Conservation (phyloP, 2,113 vertebrate genomes). For the Microtus pennsylvanicus region DNA sequence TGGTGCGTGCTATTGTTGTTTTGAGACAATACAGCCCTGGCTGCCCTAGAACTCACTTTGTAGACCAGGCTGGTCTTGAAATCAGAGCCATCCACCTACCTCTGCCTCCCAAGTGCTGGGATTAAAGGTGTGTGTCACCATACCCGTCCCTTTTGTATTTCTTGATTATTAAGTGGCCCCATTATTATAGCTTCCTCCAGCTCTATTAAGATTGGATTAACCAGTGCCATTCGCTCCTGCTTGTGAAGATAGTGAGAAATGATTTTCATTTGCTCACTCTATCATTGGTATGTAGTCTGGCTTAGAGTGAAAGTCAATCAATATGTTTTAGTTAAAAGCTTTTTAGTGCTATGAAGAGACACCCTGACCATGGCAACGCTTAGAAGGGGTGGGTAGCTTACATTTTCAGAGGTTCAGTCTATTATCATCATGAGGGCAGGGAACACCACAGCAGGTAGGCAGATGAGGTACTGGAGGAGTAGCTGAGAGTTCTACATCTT, state of each 20-base stretch:
- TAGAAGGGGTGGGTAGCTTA: neutral
- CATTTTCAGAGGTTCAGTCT: neutral
- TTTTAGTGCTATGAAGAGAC: neutral
- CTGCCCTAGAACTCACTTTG: neutral
- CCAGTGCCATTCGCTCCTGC: neutral
- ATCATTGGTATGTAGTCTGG: neutral
- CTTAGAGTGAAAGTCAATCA: conserved; percentile 43
- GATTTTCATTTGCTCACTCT: conserved; percentile 34
- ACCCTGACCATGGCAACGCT: neutral
- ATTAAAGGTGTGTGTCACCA: neutral
- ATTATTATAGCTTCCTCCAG: conserved; percentile 17
- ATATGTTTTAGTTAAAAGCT: neutral
- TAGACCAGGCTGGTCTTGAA: neutral
- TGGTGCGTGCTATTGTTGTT: neutral
- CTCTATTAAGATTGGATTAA: neutral
- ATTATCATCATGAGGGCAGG: neutral
- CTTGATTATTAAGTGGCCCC: neutral
- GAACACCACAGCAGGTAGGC: too few species aligned
- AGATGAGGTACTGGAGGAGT: neutral
- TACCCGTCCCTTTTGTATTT: neutral
- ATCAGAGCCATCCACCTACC: neutral
- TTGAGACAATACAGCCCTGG: neutral
- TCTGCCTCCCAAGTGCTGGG: neutral
- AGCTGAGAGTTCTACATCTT: neutral
- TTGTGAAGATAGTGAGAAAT: conserved; percentile 14